Conservation (phyloP, 1,140 invertebrate genomes). For the Solenopsis invicta region DNA sequence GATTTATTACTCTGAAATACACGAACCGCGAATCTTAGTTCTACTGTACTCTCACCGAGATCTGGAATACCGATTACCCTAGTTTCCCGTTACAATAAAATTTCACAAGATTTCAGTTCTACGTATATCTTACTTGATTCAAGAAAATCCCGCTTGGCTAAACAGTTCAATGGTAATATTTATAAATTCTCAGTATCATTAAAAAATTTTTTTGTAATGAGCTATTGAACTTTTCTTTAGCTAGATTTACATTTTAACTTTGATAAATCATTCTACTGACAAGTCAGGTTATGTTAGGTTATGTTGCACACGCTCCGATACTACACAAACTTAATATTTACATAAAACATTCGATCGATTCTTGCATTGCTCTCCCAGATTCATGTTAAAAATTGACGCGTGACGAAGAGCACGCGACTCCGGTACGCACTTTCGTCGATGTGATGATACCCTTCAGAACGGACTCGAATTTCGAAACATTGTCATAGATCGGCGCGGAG, state of each 20-base stretch:
- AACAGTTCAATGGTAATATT: background rate
- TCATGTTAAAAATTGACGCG: background rate
- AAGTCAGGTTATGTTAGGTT: conserved; percentile 36
- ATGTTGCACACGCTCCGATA: background rate
- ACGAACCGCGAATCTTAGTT: conserved; percentile 14
- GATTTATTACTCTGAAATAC: conserved; percentile 65
- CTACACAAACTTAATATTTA: background rate
- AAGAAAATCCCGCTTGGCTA: background rate
- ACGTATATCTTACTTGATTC: background rate
- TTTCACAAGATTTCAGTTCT: conserved; percentile 12
- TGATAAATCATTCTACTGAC: background rate
- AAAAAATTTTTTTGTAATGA: background rate
- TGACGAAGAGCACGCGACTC: background rate
- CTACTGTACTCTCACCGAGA: background rate
- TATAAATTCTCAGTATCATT: background rate
- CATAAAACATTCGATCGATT: background rate
- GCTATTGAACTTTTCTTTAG: background rate
- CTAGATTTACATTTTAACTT: background rate
- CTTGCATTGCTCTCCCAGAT: background rate
- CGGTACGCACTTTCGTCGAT: conserved; percentile 60
- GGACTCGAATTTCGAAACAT: conserved; percentile 88
- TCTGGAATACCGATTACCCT: background rate
- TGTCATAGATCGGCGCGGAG: conserved; percentile 89
- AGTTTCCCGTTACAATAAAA: background rate
- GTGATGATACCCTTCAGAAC: conserved; percentile 55